Evolutionary conservation across 2,888 invertebrate species (phyloP), one percentile per base, ranked within the genome.

Genomic region (Temnothorax unifasciatus): DNA sequence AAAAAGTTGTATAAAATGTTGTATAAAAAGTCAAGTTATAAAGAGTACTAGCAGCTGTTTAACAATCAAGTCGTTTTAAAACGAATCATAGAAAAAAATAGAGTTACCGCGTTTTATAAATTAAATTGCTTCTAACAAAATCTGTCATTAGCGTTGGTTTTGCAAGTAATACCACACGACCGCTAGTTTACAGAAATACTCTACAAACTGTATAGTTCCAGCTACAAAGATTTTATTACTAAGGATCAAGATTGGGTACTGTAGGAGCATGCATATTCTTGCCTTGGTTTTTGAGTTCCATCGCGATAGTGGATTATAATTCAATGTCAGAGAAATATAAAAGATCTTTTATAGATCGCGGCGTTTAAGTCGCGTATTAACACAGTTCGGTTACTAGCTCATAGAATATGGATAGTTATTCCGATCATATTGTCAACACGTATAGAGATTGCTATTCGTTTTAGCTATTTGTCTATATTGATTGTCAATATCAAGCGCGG

Each of bases 71-170:
- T 41, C 3, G 15, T 64, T 25, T 63, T 63, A 64, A 59, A 64
- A 66, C 64, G 1, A 25, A 15, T 64, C 25, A 64, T 44, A 29
- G 1, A 18, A 44, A 66, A 66, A 44, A 66, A 8, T 44, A 25
- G 21, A 64, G 41, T 66, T 66, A 66, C 6, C 15, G 15, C 25
- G 25, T 15, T 66, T 41, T 21, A 63, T 41, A 66, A 66, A 66
- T 44, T 44, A 66, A 64, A 66, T 25, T 25, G 6, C 11, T n/a
- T 63, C 5, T 41, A 64, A 64, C n/a, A 64, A 64, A 64, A 64
- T 64, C 9, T 41, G 13, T n/a, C n/a, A 5, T 44, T 63, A 38
- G 11, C 21, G 63, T 64, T 64, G 6, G 4, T 21, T 21, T 3
- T 25, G 13, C 21, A 41, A 41, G 13, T 41, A 41, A 41, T 41